phyloP scores from a whole-genome alignment of 2,113 vertebrate genomes.

The Chaetodon auriga region DNA sequence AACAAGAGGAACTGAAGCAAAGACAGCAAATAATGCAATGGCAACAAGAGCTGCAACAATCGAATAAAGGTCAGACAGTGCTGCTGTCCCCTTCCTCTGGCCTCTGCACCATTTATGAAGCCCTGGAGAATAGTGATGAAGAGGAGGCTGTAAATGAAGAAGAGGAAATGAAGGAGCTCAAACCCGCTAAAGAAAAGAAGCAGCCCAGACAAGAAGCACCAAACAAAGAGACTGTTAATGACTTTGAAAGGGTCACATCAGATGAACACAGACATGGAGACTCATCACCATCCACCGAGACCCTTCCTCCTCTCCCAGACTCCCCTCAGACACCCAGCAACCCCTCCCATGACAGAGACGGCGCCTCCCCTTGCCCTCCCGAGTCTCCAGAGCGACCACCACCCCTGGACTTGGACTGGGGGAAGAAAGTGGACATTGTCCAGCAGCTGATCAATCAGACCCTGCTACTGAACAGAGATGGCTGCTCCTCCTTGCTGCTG shows the following conservation, averaged over 20 bases:
- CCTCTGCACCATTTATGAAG: slow-evolving; percentile 85
- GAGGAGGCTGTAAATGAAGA: slow-evolving; percentile 66
- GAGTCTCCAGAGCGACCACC: slow-evolving; percentile 64
- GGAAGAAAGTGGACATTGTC: slow-evolving; percentile 87
- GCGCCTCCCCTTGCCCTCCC: slow-evolving; percentile 23
- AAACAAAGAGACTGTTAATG: background rate
- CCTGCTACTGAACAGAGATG: slow-evolving; percentile 84
- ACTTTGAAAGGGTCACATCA: background rate
- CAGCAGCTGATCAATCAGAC: slow-evolving; percentile 93
- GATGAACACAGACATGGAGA: background rate
- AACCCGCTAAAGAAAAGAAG: background rate
- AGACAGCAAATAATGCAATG: slow-evolving; percentile 81
- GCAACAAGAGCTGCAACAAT: slow-evolving; percentile 78
- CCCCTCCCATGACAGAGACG: slow-evolving; percentile 38
- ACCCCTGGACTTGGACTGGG: slow-evolving; percentile 83
- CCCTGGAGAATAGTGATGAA: slow-evolving; percentile 78
- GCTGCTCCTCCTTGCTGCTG: slow-evolving; percentile 77
- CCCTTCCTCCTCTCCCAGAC: slow-evolving; percentile 23
- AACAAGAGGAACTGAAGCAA: slow-evolving; percentile 80
- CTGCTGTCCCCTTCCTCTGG: slow-evolving; percentile 79
- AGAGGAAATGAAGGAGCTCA: slow-evolving; percentile 26
- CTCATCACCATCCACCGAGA: background rate
- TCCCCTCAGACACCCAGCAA: slow-evolving; percentile 21
- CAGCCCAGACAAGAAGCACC: background rate
- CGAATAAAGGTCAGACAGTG: slow-evolving; percentile 47